phyloP scores from a whole-genome alignment of 2,113 vertebrate species.

The Coturnix japonica region DNA sequence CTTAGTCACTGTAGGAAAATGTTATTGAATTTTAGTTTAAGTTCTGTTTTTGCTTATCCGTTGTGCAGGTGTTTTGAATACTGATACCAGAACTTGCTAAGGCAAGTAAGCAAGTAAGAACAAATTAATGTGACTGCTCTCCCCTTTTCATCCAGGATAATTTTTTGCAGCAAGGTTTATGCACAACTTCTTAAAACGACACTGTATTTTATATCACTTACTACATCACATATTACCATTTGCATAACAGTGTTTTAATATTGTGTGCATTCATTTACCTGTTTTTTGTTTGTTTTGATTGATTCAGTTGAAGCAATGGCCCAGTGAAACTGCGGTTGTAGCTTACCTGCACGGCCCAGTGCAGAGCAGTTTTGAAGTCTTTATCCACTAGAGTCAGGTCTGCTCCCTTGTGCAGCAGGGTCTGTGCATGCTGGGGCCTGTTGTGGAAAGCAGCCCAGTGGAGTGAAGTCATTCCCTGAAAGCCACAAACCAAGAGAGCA shows the following conservation, averaged over 20 bases:
- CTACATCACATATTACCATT: background rate
- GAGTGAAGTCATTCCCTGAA: conserved; percentile 90
- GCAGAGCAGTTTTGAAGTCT: conserved; percentile 89
- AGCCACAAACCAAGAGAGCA: conserved; percentile 4
- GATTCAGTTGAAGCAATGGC: background rate
- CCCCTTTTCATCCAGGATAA: background rate
- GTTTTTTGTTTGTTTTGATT: no score
- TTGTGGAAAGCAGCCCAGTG: conserved; percentile 93
- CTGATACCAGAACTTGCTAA: background rate
- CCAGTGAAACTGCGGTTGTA: fast-evolving
- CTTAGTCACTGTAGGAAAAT: background rate
- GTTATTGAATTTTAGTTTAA: background rate
- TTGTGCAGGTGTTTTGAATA: background rate
- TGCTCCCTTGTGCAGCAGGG: conserved; percentile 85
- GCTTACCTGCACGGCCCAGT: conserved; percentile 91
- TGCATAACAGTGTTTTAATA: background rate
- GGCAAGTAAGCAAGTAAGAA: background rate
- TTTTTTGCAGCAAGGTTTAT: background rate
- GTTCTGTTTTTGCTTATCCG: background rate
- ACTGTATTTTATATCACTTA: background rate
- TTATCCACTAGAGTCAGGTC: conserved; percentile 89
- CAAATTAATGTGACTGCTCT: background rate
- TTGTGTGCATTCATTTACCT: background rate
- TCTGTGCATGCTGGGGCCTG: conserved; percentile 84
- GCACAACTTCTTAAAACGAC: background rate